A percentile compares a stretch with the other conserved stretches of the same genome.
Evolutionary conservation across 2,797 vertebrate genomes (phyloP).

Genomic region (Parauchenoglanis ngamensis): DNA sequence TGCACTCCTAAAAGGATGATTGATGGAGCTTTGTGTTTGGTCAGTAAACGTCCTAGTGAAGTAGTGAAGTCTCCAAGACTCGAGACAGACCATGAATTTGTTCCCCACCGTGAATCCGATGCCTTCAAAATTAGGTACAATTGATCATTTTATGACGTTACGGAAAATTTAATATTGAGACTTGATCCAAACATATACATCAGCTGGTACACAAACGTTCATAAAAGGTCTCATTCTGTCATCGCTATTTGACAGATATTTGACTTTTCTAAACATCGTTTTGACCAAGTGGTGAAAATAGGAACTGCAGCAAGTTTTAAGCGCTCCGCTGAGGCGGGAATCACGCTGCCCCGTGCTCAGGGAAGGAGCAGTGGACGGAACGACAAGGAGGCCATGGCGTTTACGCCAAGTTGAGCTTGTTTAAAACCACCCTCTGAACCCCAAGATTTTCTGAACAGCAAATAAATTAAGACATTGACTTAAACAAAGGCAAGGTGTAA

Average conservation of each 20-base stretch:
- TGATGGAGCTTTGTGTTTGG: conserved; percentile 36
- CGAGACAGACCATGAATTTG: background rate
- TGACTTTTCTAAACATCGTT: no score
- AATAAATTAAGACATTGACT: no score
- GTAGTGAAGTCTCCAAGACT: conserved; percentile 10
- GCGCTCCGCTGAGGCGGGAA: background rate
- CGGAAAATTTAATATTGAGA: background rate
- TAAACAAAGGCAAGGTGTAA: no score
- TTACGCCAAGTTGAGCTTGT: no score
- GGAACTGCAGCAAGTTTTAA: background rate
- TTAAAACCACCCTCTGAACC: no score
- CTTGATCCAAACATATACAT: background rate
- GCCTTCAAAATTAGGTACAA: background rate
- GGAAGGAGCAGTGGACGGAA: background rate
- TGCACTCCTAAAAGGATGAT: conserved; percentile 33
- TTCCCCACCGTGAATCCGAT: background rate
- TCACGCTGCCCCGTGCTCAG: background rate
- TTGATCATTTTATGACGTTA: background rate
- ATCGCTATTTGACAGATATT: background rate
- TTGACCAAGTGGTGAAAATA: background rate
- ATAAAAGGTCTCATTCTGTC: background rate
- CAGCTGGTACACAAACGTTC: background rate
- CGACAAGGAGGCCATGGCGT: no score
- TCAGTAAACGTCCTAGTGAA: conserved; percentile 42
- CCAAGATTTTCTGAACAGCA: no score